phyloP scores from a whole-genome alignment of 2,888 invertebrate genomes.

The Augochlorella aurata region DNA sequence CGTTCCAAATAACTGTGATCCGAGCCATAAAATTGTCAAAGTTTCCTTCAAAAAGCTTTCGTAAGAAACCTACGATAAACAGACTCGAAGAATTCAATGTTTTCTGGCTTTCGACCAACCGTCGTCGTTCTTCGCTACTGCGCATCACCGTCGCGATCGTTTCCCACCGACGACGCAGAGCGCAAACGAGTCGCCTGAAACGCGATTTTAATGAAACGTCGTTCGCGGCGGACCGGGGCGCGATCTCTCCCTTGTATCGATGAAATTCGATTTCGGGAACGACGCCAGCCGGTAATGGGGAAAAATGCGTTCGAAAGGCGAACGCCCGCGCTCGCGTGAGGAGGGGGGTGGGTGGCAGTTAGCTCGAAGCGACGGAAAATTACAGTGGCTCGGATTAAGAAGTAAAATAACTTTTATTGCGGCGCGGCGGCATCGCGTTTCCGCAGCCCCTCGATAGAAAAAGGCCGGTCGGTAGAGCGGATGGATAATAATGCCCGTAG shows the following conservation, averaged over 20 bases:
- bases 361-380: constrained; percentile 54
- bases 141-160: neutral
- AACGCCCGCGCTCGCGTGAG: constrained; percentile 6
- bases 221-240: neutral
- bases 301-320: constrained; percentile 47
- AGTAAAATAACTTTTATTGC: constrained; percentile 69
- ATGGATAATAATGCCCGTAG: constrained; percentile 69
- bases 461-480: constrained; percentile 50
- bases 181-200: neutral
- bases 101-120: too few species aligned
- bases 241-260: constrained; percentile 13
- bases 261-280: constrained; percentile 52
- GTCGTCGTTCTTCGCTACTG: neutral
- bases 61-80: too few species aligned
- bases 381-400: constrained; percentile 66
- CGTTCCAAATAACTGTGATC: too few species aligned
- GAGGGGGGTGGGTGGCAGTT: neutral
- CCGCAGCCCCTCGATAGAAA: constrained; percentile 58
- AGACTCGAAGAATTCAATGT: too few species aligned
- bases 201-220: constrained; percentile 27
- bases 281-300: constrained; percentile 39
- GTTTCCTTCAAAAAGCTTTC: too few species aligned
- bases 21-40: too few species aligned
- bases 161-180: too few species aligned
- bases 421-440: constrained; percentile 51